Conservation (phyloP, 1,140 invertebrate genomes). For the Drosophila grimshawi region DNA sequence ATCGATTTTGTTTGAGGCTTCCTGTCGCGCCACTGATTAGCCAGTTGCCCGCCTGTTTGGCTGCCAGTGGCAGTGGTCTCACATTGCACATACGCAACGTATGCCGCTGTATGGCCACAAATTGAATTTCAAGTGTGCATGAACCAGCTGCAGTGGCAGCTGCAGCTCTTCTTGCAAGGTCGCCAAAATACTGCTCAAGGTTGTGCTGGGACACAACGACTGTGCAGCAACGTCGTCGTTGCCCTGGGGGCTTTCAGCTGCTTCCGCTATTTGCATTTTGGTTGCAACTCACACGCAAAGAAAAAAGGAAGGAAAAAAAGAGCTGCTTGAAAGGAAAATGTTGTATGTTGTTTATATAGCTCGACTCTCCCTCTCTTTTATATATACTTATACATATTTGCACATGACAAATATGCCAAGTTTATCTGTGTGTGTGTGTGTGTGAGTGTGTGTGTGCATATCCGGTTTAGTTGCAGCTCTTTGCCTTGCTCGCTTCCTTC, state of each 20-base stretch:
- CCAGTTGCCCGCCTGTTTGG: constrained; percentile 37
- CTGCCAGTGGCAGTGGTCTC: constrained; percentile 27
- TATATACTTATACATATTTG: constrained; percentile 54
- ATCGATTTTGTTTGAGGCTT: constrained; percentile 55
- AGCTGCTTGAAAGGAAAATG: constrained; percentile 73
- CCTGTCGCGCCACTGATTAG: constrained; percentile 36
- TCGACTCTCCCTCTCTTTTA: constrained; percentile 11
- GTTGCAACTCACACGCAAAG: constrained; percentile 58
- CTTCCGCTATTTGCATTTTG: constrained; percentile 70
- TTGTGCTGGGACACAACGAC: constrained; percentile 17
- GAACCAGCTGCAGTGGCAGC: constrained; percentile 13
- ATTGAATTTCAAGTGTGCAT: constrained; percentile 65
- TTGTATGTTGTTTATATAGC: constrained; percentile 63
- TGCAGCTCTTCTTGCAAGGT: constrained; percentile 34
- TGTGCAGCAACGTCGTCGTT: not conserved
- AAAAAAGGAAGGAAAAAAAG: constrained; percentile 26
- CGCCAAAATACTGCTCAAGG: constrained; percentile 48
- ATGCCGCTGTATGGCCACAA: constrained; percentile 35
- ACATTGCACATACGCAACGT: constrained; percentile 69
- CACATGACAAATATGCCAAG: constrained; percentile 67
- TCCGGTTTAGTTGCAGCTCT: constrained; percentile 66
- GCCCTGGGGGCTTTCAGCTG: constrained; percentile 25
- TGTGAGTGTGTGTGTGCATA: constrained; percentile 52
- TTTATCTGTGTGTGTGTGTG: constrained; percentile 32
- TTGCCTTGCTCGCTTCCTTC: constrained; percentile 30